phyloP scores from a whole-genome alignment of 2,113 vertebrate genomes.

The Noturus placidus region DNA sequence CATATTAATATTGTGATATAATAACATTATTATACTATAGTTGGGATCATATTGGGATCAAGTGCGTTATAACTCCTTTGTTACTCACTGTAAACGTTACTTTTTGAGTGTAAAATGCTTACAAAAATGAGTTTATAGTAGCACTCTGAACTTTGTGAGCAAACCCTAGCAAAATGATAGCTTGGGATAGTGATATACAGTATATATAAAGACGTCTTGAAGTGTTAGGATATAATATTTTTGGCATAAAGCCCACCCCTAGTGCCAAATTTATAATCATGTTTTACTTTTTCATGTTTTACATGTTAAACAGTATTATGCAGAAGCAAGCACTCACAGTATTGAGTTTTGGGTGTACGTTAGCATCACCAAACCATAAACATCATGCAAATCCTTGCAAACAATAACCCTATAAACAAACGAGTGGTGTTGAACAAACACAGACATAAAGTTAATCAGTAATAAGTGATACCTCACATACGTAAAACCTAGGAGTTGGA shows the following conservation, averaged over 20 bases:
- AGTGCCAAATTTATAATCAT: neutral
- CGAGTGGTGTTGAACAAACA: neutral
- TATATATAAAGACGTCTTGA: neutral
- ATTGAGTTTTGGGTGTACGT: neutral
- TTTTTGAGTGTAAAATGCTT: neutral
- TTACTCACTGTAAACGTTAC: neutral
- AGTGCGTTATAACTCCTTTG: neutral
- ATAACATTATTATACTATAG: neutral
- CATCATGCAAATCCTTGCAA: slow-evolving; percentile 2
- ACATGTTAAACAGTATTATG: neutral
- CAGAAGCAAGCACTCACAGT: neutral
- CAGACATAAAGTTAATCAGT: neutral
- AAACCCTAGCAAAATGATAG: neutral
- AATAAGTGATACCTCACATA: neutral
- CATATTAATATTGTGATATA: neutral
- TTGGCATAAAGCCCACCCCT: neutral
- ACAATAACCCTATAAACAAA: neutral
- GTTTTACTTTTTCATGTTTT: too few species aligned
- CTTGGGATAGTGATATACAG: neutral
- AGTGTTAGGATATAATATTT: neutral
- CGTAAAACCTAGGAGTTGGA: neutral
- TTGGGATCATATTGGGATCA: neutral
- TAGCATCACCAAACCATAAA: neutral
- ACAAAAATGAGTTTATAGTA: neutral
- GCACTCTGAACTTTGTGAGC: neutral